Base-by-base conservation (phyloP, 2,888 invertebrate species). In the Drosophila falleni region DNA sequence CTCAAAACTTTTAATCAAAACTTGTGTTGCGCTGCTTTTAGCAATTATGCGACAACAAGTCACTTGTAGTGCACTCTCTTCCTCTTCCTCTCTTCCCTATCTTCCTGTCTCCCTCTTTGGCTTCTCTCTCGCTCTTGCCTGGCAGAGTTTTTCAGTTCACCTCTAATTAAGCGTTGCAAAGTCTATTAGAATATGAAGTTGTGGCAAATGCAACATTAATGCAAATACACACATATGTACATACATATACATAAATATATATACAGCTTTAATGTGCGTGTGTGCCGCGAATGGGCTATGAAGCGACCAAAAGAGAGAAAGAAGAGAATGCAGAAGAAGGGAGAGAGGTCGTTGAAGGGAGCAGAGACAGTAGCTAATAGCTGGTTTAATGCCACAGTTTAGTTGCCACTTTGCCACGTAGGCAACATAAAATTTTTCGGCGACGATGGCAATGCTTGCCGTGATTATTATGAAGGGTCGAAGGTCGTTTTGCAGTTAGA, bases 391-490 rank as follows among this genome's bases (percentile, higher is more conserved):
- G 87, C 66, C 63, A 59, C 84, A 80, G 73, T 84, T 86, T 71
- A 86, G 82, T 80, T 71, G 72, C 60, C 54, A 39, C 71, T 68
- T 51, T 54, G 71, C 78, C 87, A 86, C 86, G 86, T 85, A 87
- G 83, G 66, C 64, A 67, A 71, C 88, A 86, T 85, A 78, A 86
- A 79, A 87, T 71, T 64, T 70, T 65, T 68, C 49, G 63, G 56
- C 59, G 49, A 37, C 39, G 46, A 19, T 19, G 53, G 16, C 63
- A 44, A 60, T 68, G 55, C 47, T 70, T 71, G 73, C 66, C 74
- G 80, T 85, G 85, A 85, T 87, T 85, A 87, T 85, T 84, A 82
- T 77, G 74, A 67, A 78, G 78, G 78, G 73, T 79, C 78, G 72
- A 75, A 72, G 73, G 69, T 76, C 64, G 64, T 54, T 67, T 50